Evolutionary conservation across 2,113 vertebrate species (phyloP).

Genomic region (Polypterus senegalus): DNA sequence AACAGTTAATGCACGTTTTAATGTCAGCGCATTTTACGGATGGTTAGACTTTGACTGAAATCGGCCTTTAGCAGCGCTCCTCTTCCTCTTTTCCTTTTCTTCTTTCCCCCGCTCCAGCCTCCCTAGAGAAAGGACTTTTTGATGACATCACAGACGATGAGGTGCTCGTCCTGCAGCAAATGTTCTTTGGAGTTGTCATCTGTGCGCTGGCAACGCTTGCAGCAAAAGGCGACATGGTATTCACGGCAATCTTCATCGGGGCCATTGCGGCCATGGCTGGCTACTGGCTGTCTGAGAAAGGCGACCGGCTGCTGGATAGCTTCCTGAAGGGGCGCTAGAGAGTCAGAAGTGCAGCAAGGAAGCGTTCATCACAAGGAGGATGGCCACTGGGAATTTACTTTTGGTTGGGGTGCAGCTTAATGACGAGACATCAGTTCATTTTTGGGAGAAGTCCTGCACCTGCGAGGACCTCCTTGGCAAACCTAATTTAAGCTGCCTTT

Average conservation of each 20-base stretch:
- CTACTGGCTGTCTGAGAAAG: slow-evolving; percentile 93
- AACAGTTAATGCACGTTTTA: no score
- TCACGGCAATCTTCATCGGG: slow-evolving; percentile 92
- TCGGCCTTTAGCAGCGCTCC: no score
- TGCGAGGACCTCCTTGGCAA: no score
- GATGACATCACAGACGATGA: slow-evolving; percentile 90
- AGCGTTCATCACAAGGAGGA: no score
- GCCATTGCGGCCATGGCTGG: slow-evolving; percentile 90
- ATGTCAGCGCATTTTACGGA: no score
- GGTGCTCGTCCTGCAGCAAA: slow-evolving; percentile 92
- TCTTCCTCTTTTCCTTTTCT: slow-evolving; percentile 4
- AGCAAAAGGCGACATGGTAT: slow-evolving; percentile 95
- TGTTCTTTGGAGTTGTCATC: slow-evolving; percentile 93
- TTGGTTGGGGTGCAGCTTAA: no score
- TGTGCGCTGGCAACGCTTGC: slow-evolving; percentile 87
- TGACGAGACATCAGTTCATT: no score
- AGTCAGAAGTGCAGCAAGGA: background rate
- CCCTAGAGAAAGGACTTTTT: slow-evolving; percentile 81
- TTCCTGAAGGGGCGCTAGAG: slow-evolving; percentile 75
- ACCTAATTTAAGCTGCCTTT: no score
- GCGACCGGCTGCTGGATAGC: slow-evolving; percentile 82
- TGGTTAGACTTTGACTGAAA: no score
- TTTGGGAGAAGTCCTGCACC: no score
- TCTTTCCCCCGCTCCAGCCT: slow-evolving; percentile 38
- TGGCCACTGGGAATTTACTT: no score